A percentile compares a stretch with the other conserved stretches of the same genome.
phyloP scores from a whole-genome alignment of 2,797 vertebrate genomes.

The Jordanella pulchra region DNA sequence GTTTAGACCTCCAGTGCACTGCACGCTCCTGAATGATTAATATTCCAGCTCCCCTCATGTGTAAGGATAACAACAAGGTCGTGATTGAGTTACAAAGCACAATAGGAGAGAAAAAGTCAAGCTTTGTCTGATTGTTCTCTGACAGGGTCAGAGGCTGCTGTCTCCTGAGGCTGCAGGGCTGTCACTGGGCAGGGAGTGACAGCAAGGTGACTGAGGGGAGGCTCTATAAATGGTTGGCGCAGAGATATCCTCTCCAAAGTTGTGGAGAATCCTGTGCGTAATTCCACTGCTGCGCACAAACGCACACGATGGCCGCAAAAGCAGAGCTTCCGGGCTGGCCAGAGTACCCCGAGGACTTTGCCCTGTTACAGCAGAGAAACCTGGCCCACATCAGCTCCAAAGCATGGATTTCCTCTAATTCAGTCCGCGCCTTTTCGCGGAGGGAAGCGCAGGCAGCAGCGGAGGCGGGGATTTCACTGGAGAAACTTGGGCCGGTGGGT shows the following conservation, averaged over 20 bases:
- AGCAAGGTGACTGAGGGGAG: constrained; percentile 60
- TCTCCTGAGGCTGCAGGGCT: constrained; percentile 60
- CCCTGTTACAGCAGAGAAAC: constrained; percentile 63
- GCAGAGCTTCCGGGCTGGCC: constrained; percentile 71
- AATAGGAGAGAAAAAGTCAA: constrained; percentile 56
- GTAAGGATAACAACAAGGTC: constrained; percentile 58
- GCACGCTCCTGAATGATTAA: constrained; percentile 66
- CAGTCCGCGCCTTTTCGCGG: constrained; percentile 57
- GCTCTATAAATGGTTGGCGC: constrained; percentile 56
- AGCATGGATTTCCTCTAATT: constrained; percentile 68
- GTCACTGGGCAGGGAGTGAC: constrained; percentile 65
- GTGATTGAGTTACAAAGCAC: constrained; percentile 77
- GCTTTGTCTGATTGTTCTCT: constrained; percentile 73
- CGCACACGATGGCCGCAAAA: constrained; percentile 70
- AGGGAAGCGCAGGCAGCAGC: constrained; percentile 53
- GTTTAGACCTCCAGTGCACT: constrained; percentile 8
- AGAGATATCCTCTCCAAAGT: constrained; percentile 39
- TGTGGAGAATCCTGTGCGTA: constrained; percentile 31
- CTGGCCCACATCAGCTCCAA: constrained; percentile 69
- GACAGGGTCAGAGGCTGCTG: constrained; percentile 64
- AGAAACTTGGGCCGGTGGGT: constrained; percentile 54
- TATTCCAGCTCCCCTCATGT: constrained; percentile 45
- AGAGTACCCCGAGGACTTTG: constrained; percentile 70
- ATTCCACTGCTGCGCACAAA: constrained; percentile 20
- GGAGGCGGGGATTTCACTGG: constrained; percentile 49